Evolutionary conservation across 1,140 invertebrate species (phyloP), one percentile per base, ranked within the genome.

Genomic region (Lucilia sericata): DNA sequence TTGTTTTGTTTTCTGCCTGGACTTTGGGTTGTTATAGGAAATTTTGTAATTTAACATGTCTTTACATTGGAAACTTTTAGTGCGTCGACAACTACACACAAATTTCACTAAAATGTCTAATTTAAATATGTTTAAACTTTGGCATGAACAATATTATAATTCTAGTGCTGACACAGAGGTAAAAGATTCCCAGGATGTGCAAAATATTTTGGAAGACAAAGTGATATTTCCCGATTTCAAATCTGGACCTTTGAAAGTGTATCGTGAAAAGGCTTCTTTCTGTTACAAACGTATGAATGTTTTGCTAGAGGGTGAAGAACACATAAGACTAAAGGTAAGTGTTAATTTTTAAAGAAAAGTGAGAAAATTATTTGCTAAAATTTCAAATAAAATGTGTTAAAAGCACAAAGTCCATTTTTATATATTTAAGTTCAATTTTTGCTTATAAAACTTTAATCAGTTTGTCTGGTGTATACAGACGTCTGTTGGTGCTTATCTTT

Each of bases 261-360:
- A 97, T 87, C 93, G 97, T 83, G 94, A 94, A 83, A 93, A 93
- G 85, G 95, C 96, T 0, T 94, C 94, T 3, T 98, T 98, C 89
- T 93, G 96, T 88, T 98, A 96, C 95, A 96, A 96, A 87, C 93
- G 94, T 83, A 93, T 98, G 92, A 95, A 94, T 90, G 84, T 96
- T 4, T 91, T 94, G 86, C 92, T 97, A 25, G 95, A 97, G 86
- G 95, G 93, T 55, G 91, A 93, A 74, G 92, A 93, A 12, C 89
- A 90, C 74, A 89, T 95, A n/a, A 88, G 92, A 83, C 90, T 92
- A 75, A 94, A 95, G 91, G 94, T 95, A 92, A 86, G 74, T 74
- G 83, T 34, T 55, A 55, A 55, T 55, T 55, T n/a, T 14, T 14
- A 55, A 10, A 55, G 12, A 55, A n/a, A 82, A 42, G 14, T 76